Evolutionary conservation across 2,797 vertebrate genomes (phyloP), one percentile per base, ranked within the genome.

Genomic region (Danio jaintianensis): DNA sequence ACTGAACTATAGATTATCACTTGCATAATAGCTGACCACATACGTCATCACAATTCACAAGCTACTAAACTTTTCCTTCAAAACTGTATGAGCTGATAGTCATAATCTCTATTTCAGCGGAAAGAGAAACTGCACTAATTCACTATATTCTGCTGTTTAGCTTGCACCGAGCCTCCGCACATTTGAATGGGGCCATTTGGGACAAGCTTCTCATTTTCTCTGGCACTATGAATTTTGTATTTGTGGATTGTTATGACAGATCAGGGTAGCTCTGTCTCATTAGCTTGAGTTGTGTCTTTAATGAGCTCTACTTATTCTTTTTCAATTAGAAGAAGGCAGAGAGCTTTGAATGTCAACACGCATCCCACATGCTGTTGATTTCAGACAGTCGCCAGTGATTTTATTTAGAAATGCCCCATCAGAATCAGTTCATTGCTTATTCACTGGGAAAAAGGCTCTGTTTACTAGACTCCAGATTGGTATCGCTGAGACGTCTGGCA

Each of bases 261-360:
- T 50, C 18, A 12, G 11, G 36, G 61, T 43, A 48, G 16, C 71
- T 61, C 18, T 45, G 36, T 64, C 47, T 82, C 18, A 73, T 78
- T 64, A 48, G 58, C 47, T 75, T 10, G 36, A 75, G 59, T 11
- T 75, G 36, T 53, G 36, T 13, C 8, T 53, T 53, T 75, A 15
- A 75, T 63, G 4, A 64, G 48, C 61, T 22, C 36, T 22, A 43
- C 12, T 63, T 53, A 53, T 72, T 72, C 0, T 58, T 43, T 72
- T 72, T 58, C 7, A 72, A 58, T 72, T 43, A 72, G n/a, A 42
- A 53, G 13, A 53, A 63, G 42, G 36, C 36, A 42, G 11, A 6
- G 47, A 5, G 61, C n/a, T 63, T 52, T 40, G n/a, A 63, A 75
- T 6, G 52, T 52, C 5, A 75, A 63, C 63, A 50, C 16, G 7